Base-by-base conservation (phyloP, 1,140 invertebrate genomes). In the Steinernema khuongi region DNA sequence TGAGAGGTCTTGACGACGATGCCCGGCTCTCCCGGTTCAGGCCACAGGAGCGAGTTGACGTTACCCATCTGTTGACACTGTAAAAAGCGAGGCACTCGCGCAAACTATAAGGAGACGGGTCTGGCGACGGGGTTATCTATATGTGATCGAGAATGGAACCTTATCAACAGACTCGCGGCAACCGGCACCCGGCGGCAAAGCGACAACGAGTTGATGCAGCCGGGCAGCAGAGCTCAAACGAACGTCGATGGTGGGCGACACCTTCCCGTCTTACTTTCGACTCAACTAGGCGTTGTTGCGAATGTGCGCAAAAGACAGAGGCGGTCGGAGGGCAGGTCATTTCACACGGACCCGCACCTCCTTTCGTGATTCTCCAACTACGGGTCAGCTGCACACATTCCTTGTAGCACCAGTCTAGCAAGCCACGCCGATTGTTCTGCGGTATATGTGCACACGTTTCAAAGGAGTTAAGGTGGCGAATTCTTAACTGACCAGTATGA, bases 251-350 rank as follows among this genome's bases (percentile, higher is more conserved):
- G 50, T 60, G 50, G 19, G 26, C 7, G 50, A 60, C n/a, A n/a
- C n/a, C 26, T 60, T 14, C 14, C 26, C 22, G 50, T 26, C 4
- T 17, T 60, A 60, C 50, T 60, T 22, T 11, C 50, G 11, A 60
- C 19, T 60, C 50, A 17, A n/a, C 50, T 26, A n/a, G n/a, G n/a
- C n/a, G n/a, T 60, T 60, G 50, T 60, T 60, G 50, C 50, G 50
- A 60, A 60, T 11, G n/a, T 41, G 36, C 36, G 36, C 36, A n/a
- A 41, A n/a, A 7, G 36, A 41, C n/a, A n/a, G n/a, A n/a, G n/a
- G n/a, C n/a, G n/a, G n/a, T n/a, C n/a, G n/a, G n/a, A n/a, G n/a
- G n/a, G n/a, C n/a, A n/a, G n/a, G n/a, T n/a, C n/a, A n/a, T n/a
- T n/a, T n/a, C n/a, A n/a, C n/a, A n/a, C n/a, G n/a, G n/a, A n/a